Evolutionary conservation across 1,140 invertebrate genomes (phyloP), one percentile per base, ranked within the genome.

Genomic region (Lucilia cuprina): DNA sequence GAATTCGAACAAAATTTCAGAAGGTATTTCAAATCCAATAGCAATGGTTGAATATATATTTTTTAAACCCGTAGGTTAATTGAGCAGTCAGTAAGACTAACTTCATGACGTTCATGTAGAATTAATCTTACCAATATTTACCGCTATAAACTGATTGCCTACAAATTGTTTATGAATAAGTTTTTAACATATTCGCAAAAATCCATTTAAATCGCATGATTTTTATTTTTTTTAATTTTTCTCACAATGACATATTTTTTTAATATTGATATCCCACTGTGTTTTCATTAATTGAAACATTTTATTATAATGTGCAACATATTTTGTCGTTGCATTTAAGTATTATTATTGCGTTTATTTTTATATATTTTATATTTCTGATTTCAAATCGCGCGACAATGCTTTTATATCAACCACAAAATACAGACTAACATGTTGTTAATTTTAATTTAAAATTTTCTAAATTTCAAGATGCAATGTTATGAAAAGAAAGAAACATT

Each of bases 391-490:
- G 19, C n/a, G 21, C 19, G 65, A 25, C 65, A 70, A 3, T 70
- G 65, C 25, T 70, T 70, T 70, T 70, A 70, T 70, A 70, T 25
- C 65, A 70, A 70, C n/a, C 21, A 70, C 65, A 21, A 19, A 70
- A 70, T 70, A 21, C 21, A 70, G 65, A 70, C 65, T 70, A 21
- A 70, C 7, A 25, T 70, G 10, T 21, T 70, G 55, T 0, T 17
- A 60, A 21, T 70, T 70, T 70, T 21, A 21, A 19, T 70, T 12
- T 5, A 8, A 70, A 55, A 50, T 35, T 2, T 80, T 80, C 41
- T 21, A 25, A 49, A 80, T 80, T 80, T 49, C 77, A 80, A 80
- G 77, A 80, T 80, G 77, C 77, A 80, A 80, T 80, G 77, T 49
- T 80, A 80, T 80, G 77, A 80, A 49, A 13, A 49, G 47, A 49